Base-by-base conservation (phyloP, 2,113 vertebrate species). In the Salvelinus fontinalis region DNA sequence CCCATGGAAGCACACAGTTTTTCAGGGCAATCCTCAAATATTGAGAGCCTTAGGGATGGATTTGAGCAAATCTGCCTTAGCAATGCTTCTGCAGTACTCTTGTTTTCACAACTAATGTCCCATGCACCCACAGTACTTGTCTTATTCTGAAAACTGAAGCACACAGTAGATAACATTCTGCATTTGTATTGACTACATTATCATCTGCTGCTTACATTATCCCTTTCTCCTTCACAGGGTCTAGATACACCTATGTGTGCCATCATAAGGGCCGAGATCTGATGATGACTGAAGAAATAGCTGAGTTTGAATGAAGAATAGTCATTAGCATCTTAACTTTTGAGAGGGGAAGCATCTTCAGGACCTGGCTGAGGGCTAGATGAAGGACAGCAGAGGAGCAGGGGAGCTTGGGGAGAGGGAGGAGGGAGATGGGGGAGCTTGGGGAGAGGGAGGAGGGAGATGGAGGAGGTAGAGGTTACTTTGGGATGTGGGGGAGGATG, bases 401-500 rank as follows among this genome's bases (percentile, higher is more conserved):
- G 24, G 24, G 22, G 22, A 27, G 64, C 11, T 13, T 13, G 64
- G 64, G 22, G 64, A 26, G 64, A 26, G 64, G 12, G 24, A 27
- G 64, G 64, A 65, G 24, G 64, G 6, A 26, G 22, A 11, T 1
- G 8, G 60, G 14, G 14, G 3, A 16, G 0, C 13, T 51, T 49
- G 48, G 48, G 48, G 12, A 13, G 64, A 26, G 64, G 12, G 64
- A 27, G 64, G 62, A 65, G 12, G 62, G 5, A 26, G 60, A 11
- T 8, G 12, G 48, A 3, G 7, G 12, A 13, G 48, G 26, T 7
- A 7, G 49, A 22, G 51, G 48, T 39, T 71, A 79, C 67, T 49
- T 62, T 67, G 26, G 64, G 76, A 75, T 57, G 57, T 70, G 67
- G 72, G 70, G 78, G 26, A 59, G n/a, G 67, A 70, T 70, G 31